A percentile compares a stretch with the other conserved stretches of the same genome.
Conservation (phyloP, 2,113 vertebrate genomes). For the Corythornis madagascariensis region DNA sequence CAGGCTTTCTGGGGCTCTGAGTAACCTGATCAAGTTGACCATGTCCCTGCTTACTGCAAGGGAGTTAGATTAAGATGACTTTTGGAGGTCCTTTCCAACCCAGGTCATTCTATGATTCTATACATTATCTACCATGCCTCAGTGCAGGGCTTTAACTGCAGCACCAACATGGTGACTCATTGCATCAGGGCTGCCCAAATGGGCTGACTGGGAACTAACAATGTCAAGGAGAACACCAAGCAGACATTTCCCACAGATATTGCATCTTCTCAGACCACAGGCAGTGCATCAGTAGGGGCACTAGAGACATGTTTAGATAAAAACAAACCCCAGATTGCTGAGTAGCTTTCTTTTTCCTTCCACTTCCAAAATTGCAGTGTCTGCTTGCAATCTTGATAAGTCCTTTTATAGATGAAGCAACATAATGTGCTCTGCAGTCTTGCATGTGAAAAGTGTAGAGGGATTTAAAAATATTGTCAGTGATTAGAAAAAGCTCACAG, state of each 20-base stretch:
- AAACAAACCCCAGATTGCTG: neutral
- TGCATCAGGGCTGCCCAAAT: accelerated
- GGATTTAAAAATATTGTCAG: neutral
- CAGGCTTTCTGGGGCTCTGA: too few relatives aligned
- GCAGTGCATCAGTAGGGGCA: neutral
- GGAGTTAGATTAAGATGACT: too few relatives aligned
- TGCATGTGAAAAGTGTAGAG: neutral
- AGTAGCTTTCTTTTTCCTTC: neutral
- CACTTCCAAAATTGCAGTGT: neutral
- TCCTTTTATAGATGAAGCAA: neutral
- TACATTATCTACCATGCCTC: neutral
- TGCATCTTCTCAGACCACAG: neutral
- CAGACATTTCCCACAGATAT: neutral
- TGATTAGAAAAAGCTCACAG: neutral
- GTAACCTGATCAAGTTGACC: too few relatives aligned
- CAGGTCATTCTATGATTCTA: too few relatives aligned
- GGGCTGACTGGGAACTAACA: neutral
- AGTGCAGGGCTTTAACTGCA: neutral
- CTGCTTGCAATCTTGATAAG: neutral
- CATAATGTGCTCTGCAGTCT: neutral
- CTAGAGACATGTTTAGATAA: neutral
- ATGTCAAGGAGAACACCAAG: accelerated
- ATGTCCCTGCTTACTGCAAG: too few relatives aligned
- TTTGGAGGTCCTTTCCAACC: too few relatives aligned
- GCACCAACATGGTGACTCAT: accelerated